Evolutionary conservation across 2,797 vertebrate genomes (phyloP), one percentile per base, ranked within the genome.

Genomic region (Bovichtus diacanthus): DNA sequence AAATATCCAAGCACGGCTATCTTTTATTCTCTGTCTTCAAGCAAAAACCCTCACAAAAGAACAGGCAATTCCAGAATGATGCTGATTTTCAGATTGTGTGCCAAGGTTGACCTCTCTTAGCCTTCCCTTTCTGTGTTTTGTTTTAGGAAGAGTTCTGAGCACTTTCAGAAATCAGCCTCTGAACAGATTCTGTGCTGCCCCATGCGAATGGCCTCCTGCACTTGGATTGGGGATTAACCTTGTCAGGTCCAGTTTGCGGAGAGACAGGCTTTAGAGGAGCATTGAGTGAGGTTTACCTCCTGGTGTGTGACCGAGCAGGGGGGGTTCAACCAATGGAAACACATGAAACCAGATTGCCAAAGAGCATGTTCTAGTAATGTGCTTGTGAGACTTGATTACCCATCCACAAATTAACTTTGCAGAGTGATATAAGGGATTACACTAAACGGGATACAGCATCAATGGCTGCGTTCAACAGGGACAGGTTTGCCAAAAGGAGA

Each of bases 211-310:
- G 62, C 49, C 44, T 53, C 70, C 61, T 58, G 60, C 31, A 0
- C 67, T 71, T 60, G 54, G 69, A 77, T 64, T 68, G 56, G 72
- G 90, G 92, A 94, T 95, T 93, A 95, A 88, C 89, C 81, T 39
- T 13, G 60, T 50, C 68, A 78, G 83, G 60, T 87, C 82, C 93
- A 93, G 93, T 93, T 90, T 93, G 86, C 2, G 18, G 54, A 88
- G 76, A 89, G 88, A 89, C 84, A 82, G 90, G 88, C 79, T 92
- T 92, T 89, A 87, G 68, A 84, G 73, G 56, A 81, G 82, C 64
- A 65, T 54, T 31, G 55, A 76, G 51, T 74, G 74, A 85, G 86
- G 83, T 92, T 94, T 86, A 91, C 87, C 90, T 85, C 91, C 91
- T 90, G 84, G 66, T 65, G 80, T 89, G 87, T 80, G 82, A 87